A percentile compares a stretch with the other conserved stretches of the same genome.
phyloP scores from a whole-genome alignment of 2,113 vertebrate species.

The Peromyscus leucopus region DNA sequence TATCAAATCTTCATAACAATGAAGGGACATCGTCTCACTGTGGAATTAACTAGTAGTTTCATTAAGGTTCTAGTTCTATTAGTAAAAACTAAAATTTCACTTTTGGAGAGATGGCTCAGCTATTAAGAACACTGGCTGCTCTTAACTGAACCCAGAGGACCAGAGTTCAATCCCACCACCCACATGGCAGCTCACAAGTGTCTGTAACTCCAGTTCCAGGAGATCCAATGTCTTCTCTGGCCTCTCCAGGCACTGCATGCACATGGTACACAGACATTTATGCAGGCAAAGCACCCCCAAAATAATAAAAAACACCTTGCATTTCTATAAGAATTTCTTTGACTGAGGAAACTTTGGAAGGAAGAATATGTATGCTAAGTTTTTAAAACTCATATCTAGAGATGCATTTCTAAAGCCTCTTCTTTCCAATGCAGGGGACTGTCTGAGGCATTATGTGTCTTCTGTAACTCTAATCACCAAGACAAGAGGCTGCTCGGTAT shows the following conservation, averaged over 20 bases:
- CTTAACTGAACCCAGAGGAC: neutral
- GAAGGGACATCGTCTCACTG: neutral
- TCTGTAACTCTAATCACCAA: neutral
- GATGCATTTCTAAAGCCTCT: neutral
- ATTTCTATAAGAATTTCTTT: neutral
- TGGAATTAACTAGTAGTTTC: neutral
- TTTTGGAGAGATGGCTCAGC: neutral
- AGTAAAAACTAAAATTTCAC: constrained; percentile 7
- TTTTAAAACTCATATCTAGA: neutral
- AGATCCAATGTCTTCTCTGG: neutral
- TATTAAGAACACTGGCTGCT: neutral
- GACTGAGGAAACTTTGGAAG: constrained; percentile 10
- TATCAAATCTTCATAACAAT: constrained; percentile 8
- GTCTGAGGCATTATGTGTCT: neutral
- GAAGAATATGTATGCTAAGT: neutral
- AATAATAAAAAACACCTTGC: neutral
- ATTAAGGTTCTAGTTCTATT: constrained; percentile 39
- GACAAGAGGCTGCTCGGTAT: neutral
- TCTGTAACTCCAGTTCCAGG: neutral
- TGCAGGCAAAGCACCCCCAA: neutral
- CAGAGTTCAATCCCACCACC: neutral
- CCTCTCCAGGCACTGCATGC: neutral
- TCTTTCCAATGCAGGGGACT: neutral
- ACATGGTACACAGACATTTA: neutral
- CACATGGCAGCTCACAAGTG: neutral